Conservation (phyloP, 2,113 vertebrate genomes). For the Geothlypis trichas region DNA sequence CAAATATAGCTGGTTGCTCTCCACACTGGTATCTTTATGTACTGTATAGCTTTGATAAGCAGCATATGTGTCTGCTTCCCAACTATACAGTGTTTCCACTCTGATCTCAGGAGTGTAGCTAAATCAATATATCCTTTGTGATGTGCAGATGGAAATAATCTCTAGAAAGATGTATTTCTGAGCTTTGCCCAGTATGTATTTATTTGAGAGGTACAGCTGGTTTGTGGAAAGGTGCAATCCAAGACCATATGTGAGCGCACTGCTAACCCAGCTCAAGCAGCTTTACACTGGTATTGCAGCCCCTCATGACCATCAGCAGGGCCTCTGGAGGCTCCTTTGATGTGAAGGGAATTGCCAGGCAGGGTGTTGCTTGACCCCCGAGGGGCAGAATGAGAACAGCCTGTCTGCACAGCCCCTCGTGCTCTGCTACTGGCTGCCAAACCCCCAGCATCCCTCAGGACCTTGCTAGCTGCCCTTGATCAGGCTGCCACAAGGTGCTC, state of each 20-base stretch:
- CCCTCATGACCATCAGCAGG: not conserved
- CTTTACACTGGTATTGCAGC: not conserved
- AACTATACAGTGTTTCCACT: constrained; percentile 38
- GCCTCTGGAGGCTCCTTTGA: not conserved
- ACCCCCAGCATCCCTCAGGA: not conserved
- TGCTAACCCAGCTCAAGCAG: not conserved
- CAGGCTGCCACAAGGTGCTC: not conserved
- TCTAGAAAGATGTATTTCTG: constrained; percentile 59
- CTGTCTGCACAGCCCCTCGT: fast-evolving
- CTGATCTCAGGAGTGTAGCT: constrained; percentile 62
- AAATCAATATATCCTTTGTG: constrained; percentile 63
- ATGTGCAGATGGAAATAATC: constrained; percentile 68
- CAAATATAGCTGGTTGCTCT: constrained; percentile 21
- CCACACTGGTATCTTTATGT: not conserved
- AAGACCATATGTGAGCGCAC: not conserved
- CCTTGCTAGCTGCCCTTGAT: not conserved
- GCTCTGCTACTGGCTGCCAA: not conserved
- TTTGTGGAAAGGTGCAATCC: constrained; percentile 47
- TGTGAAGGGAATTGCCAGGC: not conserved
- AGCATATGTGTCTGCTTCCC: constrained; percentile 54
- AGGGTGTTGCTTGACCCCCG: not conserved
- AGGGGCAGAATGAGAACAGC: not conserved
- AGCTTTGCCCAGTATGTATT: constrained; percentile 32
- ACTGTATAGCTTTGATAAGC: constrained; percentile 53
- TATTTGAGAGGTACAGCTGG: constrained; percentile 57